phyloP scores from a whole-genome alignment of 2,113 vertebrate species.

The Otolemur garnettii region DNA sequence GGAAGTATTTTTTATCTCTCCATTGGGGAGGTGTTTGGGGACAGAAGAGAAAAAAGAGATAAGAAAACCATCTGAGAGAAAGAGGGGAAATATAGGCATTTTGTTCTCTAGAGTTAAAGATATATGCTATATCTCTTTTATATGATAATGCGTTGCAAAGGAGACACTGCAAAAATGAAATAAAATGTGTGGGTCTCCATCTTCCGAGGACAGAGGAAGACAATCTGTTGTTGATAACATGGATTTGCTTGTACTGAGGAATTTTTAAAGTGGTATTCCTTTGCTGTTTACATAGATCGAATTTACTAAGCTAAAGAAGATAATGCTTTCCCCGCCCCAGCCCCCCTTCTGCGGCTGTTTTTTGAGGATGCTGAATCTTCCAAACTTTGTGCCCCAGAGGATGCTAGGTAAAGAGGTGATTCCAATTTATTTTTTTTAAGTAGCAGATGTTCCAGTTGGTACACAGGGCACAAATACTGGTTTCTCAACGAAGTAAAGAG shows the following conservation, averaged over 20 bases:
- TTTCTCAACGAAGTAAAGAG: slow-evolving; percentile 51
- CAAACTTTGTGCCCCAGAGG: slow-evolving; percentile 66
- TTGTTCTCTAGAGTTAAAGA: slow-evolving; percentile 54
- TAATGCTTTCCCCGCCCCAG: not conserved
- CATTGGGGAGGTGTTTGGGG: slow-evolving; percentile 1
- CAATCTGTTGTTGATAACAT: slow-evolving; percentile 22
- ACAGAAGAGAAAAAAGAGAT: not conserved
- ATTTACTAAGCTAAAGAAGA: slow-evolving; percentile 66
- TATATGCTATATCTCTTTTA: slow-evolving; percentile 37
- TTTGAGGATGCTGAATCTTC: slow-evolving; percentile 72
- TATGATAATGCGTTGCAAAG: slow-evolving; percentile 66
- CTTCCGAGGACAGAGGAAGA: slow-evolving; percentile 51
- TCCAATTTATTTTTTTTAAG: slow-evolving; percentile 8
- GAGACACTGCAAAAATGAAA: slow-evolving; percentile 50
- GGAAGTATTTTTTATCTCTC: slow-evolving; percentile 52
- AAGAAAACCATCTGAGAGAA: slow-evolving; percentile 41
- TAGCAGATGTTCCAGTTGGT: slow-evolving; percentile 73
- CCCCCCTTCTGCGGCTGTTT: not conserved
- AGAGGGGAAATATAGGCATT: slow-evolving; percentile 12
- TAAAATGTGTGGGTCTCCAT: slow-evolving; percentile 27
- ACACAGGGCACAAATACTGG: slow-evolving; percentile 25
- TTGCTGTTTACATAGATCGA: slow-evolving; percentile 64
- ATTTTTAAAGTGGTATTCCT: slow-evolving; percentile 69
- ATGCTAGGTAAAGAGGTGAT: slow-evolving; percentile 65
- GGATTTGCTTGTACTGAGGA: slow-evolving; percentile 49